Conservation (phyloP, 2,888 invertebrate species). For the Megalurothrips usitatus region DNA sequence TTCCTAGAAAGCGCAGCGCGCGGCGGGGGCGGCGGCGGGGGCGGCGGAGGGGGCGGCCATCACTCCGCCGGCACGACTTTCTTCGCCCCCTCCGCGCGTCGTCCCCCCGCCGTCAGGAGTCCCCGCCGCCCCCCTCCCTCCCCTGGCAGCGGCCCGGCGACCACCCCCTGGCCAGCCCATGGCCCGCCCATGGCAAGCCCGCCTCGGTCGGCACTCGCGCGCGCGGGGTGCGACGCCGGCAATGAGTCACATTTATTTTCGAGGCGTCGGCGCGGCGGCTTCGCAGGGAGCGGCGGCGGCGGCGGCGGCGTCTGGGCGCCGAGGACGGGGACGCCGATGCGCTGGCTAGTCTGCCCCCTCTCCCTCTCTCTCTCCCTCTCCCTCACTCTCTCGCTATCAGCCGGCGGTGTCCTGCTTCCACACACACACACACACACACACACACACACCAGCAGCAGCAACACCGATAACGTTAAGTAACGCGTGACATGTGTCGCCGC, state of each 20-base stretch:
- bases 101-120: constrained; percentile 27
- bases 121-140: constrained; percentile 36
- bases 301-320: too few species aligned
- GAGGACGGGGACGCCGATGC: too few species aligned
- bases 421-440: neutral
- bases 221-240: too few species aligned
- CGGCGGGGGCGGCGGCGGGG: too few species aligned
- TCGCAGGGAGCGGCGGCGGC: too few species aligned
- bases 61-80: constrained; percentile 35
- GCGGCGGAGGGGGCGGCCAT: neutral
- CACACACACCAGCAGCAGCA: neutral
- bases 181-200: too few species aligned
- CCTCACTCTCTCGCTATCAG: neutral
- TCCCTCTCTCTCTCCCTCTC: constrained; percentile 1
- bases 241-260: constrained; percentile 31
- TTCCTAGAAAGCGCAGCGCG: neutral
- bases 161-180: constrained; percentile 11
- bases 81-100: constrained; percentile 27
- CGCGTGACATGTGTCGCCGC: neutral
- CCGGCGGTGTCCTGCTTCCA: neutral
- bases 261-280: neutral
- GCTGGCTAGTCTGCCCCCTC: too few species aligned
- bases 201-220: too few species aligned
- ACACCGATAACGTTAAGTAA: too few species aligned
- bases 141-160: constrained; percentile 36